Evolutionary conservation across 2,888 invertebrate genomes (phyloP).

Genomic region (Apotomis turbidana): DNA sequence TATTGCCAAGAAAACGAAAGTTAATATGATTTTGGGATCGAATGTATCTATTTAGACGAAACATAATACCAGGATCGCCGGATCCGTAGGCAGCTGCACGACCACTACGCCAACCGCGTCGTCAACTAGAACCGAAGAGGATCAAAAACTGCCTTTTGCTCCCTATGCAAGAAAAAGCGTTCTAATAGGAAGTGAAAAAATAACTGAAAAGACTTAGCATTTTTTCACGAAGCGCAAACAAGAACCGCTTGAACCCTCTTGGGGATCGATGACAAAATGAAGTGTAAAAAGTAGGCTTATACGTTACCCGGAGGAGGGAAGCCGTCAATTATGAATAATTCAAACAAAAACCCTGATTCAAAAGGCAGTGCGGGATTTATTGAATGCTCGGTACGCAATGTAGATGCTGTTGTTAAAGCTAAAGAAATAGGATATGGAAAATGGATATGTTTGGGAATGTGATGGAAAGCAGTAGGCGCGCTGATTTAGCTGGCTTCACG

Average conservation of each 20-base stretch:
- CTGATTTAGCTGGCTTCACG: background rate
- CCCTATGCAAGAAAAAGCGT: background rate
- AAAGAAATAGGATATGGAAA: background rate
- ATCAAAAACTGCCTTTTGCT: too few relatives aligned
- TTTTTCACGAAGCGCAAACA: slow-evolving; percentile 9
- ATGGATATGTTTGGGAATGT: background rate
- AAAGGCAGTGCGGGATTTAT: slow-evolving; percentile 33
- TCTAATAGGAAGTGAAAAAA: background rate
- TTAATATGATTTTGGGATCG: too few relatives aligned
- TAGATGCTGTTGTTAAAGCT: slow-evolving; percentile 4
- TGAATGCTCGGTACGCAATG: slow-evolving; percentile 20
- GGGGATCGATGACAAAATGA: slow-evolving; percentile 38
- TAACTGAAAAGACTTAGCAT: background rate
- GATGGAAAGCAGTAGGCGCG: background rate
- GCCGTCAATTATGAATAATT: slow-evolving; percentile 40
- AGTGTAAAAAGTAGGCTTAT: slow-evolving; percentile 38
- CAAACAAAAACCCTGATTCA: slow-evolving; percentile 37
- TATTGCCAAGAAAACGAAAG: too few relatives aligned
- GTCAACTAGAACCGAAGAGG: too few relatives aligned
- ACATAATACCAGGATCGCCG: too few relatives aligned
- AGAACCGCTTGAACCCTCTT: slow-evolving; percentile 20
- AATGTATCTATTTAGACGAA: too few relatives aligned
- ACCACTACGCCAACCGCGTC: too few relatives aligned
- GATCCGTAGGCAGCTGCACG: too few relatives aligned
- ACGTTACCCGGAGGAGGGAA: slow-evolving; percentile 25